Conservation (phyloP, 2,888 invertebrate genomes). For the Drosophila merina region DNA sequence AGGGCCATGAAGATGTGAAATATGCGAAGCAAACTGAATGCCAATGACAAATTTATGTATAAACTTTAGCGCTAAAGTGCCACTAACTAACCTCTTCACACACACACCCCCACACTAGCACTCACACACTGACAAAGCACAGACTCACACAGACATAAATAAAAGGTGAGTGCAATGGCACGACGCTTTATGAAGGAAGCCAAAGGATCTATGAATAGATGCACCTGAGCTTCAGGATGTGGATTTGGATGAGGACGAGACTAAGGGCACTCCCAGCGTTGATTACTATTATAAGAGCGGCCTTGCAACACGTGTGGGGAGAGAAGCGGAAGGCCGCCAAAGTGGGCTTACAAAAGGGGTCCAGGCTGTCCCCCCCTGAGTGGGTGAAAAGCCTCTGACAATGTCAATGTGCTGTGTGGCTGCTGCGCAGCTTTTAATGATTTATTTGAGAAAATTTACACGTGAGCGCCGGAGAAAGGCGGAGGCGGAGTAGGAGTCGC, state of each 20-base stretch:
- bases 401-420: constrained; percentile 74
- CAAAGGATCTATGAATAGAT: constrained; percentile 71
- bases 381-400: constrained; percentile 59
- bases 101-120: constrained; percentile 2
- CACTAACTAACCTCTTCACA: constrained; percentile 72
- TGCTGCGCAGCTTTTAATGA: constrained; percentile 74
- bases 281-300: constrained; percentile 75
- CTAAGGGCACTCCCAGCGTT: constrained; percentile 74
- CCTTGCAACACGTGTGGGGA: constrained; percentile 21
- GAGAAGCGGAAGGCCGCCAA: constrained; percentile 1
- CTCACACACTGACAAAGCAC: constrained; percentile 4
- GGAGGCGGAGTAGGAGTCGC: too few relatives aligned
- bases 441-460: constrained; percentile 81
- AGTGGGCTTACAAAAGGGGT: constrained; percentile 10
- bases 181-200: constrained; percentile 71
- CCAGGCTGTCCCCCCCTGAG: constrained; percentile 16
- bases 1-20: constrained; percentile 5
- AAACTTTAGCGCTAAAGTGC: constrained; percentile 78
- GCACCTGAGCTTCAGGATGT: constrained; percentile 29
- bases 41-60: constrained; percentile 80
- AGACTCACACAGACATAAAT: constrained; percentile 11
- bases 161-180: constrained; percentile 74
- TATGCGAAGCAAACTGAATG: constrained; percentile 57
- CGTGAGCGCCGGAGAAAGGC: constrained; percentile 67
- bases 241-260: constrained; percentile 28